Evolutionary conservation across 2,888 invertebrate species (phyloP), one percentile per base, ranked within the genome.

Genomic region (Drosophila colorata): DNA sequence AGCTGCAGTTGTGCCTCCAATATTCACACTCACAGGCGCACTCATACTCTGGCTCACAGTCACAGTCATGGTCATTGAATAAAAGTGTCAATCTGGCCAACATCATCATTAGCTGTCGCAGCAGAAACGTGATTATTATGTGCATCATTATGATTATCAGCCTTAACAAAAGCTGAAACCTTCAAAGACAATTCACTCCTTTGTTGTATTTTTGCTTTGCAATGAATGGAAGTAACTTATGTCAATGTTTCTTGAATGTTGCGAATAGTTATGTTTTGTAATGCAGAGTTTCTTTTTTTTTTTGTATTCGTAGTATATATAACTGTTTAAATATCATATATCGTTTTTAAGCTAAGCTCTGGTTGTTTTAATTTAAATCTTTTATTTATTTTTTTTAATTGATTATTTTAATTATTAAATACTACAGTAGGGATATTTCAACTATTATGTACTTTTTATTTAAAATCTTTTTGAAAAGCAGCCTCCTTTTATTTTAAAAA

Each of bases 1-100:
- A 64, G 51, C 58, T 31, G 46, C 51, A 61, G 56, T 63, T 57
- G 18, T 25, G 13, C 4, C 46, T 33, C n/a, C 44, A 23, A 40
- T 40, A 48, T 28, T 69, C 43, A 61, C 57, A 63, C 61, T 47
- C 20, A 35, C 14, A 53, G 16, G 49, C 18, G 28, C 48, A 44
- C 20, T 60, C 41, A 16, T 13, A 37, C 35, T 51, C 60, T 46
- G 25, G 58, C 52, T 65, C 64, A 65, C 63, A 79, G 90, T 80
- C 86, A 83, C 81, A 89, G 90, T 90, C 90, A 90, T 90, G 90
- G 90, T 89, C 89, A 83, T 71, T 90, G 90, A 73, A 76, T 90
- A 90, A 83, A 88, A 86, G 86, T 90, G 90, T 87, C 90, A 89
- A 90, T 88, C 80, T 90, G 46, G 25, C 56, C 64, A 66, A 63